A percentile compares a stretch with the other conserved stretches of the same genome.
Conservation (phyloP, 2,888 invertebrate species). For the Noctua comes region DNA sequence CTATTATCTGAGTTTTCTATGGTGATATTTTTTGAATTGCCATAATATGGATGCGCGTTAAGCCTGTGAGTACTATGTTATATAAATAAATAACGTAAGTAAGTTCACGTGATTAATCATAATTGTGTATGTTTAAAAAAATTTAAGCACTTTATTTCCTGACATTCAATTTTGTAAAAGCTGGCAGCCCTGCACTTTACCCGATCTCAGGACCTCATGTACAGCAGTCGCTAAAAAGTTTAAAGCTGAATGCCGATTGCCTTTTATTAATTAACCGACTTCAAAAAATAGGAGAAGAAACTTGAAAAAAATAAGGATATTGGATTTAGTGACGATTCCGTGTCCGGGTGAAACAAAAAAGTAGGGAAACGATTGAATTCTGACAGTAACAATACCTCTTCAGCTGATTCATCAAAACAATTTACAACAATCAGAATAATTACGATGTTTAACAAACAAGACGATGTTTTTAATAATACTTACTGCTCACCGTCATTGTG, state of each 20-base stretch:
- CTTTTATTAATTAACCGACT: not conserved
- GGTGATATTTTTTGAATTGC: no score
- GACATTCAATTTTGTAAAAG: no score
- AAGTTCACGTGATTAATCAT: no score
- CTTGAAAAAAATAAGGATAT: slow-evolving; percentile 13
- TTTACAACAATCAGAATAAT: not conserved
- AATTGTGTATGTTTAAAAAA: no score
- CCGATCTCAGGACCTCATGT: not conserved
- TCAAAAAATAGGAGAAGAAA: not conserved
- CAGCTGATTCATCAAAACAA: not conserved
- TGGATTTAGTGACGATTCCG: slow-evolving; percentile 16
- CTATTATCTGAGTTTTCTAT: no score
- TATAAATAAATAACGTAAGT: no score
- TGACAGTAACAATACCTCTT: not conserved
- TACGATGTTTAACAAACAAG: not conserved
- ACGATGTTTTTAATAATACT: not conserved
- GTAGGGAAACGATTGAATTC: slow-evolving; percentile 27
- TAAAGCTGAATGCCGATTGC: no score
- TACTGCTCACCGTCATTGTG: not conserved
- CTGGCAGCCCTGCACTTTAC: no score
- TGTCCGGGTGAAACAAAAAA: slow-evolving; percentile 26
- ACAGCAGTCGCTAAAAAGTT: not conserved
- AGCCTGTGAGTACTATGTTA: no score
- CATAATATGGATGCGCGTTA: no score
- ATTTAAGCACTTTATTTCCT: no score